phyloP scores from a whole-genome alignment of 1,140 invertebrate species.

The Camponotus vicinus region DNA sequence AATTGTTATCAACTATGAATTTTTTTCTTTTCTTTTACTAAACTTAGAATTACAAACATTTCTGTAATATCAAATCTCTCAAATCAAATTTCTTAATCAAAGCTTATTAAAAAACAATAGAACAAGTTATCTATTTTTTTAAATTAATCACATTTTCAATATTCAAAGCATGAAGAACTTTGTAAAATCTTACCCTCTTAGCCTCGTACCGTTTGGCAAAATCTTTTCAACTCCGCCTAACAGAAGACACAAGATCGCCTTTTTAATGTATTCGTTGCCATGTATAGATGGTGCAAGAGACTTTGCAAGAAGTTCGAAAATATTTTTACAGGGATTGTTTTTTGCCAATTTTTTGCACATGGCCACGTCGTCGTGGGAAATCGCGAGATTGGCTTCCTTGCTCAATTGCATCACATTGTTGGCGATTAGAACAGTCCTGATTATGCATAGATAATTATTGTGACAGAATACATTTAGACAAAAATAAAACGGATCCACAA shows the following conservation, averaged over 20 bases:
- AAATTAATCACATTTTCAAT: neutral
- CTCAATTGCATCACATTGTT: slow-evolving; percentile 96
- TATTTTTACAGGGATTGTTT: slow-evolving; percentile 90
- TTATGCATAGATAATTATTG: slow-evolving; percentile 64
- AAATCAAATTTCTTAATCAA: neutral
- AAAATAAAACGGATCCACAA: neutral
- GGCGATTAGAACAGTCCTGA: slow-evolving; percentile 96
- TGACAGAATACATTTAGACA: neutral
- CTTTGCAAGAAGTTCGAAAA: slow-evolving; percentile 96
- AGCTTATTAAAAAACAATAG: neutral
- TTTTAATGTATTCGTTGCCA: slow-evolving; percentile 98
- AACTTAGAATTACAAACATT: slow-evolving; percentile 17
- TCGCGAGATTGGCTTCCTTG: slow-evolving; percentile 94
- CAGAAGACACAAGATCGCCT: slow-evolving; percentile 97
- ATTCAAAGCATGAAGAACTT: neutral
- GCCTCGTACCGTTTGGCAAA: slow-evolving; percentile 97
- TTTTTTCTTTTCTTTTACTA: neutral
- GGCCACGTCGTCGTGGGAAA: slow-evolving; percentile 95
- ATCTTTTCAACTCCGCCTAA: slow-evolving; percentile 98
- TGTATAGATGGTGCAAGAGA: slow-evolving; percentile 99
- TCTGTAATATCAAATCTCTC: neutral
- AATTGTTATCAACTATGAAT: neutral
- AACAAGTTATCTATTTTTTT: neutral
- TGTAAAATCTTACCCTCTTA: slow-evolving; percentile 92
- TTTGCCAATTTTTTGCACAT: slow-evolving; percentile 96